Percentiles rank a stretch among this genome's conserved stretches.
Evolutionary conservation across 2,797 vertebrate species (phyloP).

Genomic region (Phalanger gymnotis): DNA sequence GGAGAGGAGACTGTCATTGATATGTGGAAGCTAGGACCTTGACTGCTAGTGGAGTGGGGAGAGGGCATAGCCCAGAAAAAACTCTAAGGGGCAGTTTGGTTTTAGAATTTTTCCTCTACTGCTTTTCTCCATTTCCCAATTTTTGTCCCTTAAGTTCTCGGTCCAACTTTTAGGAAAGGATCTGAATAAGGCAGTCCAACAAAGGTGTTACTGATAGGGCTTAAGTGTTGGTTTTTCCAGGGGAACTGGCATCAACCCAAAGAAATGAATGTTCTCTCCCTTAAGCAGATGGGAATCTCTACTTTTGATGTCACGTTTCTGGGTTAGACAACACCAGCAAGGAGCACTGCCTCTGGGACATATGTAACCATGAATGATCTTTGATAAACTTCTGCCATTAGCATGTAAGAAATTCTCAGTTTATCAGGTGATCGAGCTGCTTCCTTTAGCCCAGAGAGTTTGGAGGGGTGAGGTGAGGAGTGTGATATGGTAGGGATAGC

Average conservation of each 20-base stretch:
- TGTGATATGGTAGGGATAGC: neutral
- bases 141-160: neutral
- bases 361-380: neutral
- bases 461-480: neutral
- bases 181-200: neutral
- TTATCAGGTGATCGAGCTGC: neutral
- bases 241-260: neutral
- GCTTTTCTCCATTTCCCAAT: neutral
- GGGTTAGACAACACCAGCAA: neutral
- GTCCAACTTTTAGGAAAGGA: neutral
- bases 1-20: neutral
- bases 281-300: neutral
- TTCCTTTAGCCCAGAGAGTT: neutral
- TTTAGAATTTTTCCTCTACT: neutral
- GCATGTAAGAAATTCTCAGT: neutral
- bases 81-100: neutral
- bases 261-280: neutral
- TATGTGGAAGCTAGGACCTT: neutral
- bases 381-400: neutral
- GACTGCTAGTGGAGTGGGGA: neutral
- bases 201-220: neutral
- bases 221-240: neutral
- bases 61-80: neutral
- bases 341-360: neutral
- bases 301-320: neutral